Evolutionary conservation across 2,797 vertebrate species (phyloP), one percentile per base, ranked within the genome.

Genomic region (Leptatherina wallacei): DNA sequence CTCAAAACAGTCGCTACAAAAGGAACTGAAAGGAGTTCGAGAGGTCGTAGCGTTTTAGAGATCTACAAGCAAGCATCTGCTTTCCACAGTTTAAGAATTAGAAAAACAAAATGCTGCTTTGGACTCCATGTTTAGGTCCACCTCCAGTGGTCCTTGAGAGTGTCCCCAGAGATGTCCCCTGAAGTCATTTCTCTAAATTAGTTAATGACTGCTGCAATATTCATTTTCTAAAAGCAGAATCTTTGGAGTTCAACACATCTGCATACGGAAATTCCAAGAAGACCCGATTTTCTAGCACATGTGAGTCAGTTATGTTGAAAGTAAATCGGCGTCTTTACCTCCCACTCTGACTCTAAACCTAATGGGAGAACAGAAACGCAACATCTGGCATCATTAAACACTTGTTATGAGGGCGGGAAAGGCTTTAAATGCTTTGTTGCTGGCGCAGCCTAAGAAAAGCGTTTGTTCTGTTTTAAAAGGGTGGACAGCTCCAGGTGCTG

Each of bases 371-470:
- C 44, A 47, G 78, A 58, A 58, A 82, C 22, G 61, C 66, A 77
- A 81, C 91, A 91, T 90, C 88, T 91, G 90, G 85, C 82, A 57
- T 74, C 81, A 81, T 90, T 88, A 89, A 90, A 83, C 82, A 87
- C 87, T 82, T 83, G 87, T 87, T 86, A 86, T 57, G 81, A 75
- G 85, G 65, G 72, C 55, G 49, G 42, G 18, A 47, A 55, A 35
- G 61, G 56, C 60, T 83, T 61, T 73, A 75, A 74, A 77, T 64
- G 69, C 49, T 69, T 67, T 61, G 75, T 69, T 73, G 67, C 71
- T 74, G 88, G 71, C 55, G 68, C 63, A 56, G 78, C 70, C 42
- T 65, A 70, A 35, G 65, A 69, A 69, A 77, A 59, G 58, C 47
- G 54, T 67, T 60, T 40, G 33, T 27, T 64, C 42, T 22, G 38